Conservation (phyloP, 2,113 vertebrate genomes). For the Piliocolobus tephrosceles region DNA sequence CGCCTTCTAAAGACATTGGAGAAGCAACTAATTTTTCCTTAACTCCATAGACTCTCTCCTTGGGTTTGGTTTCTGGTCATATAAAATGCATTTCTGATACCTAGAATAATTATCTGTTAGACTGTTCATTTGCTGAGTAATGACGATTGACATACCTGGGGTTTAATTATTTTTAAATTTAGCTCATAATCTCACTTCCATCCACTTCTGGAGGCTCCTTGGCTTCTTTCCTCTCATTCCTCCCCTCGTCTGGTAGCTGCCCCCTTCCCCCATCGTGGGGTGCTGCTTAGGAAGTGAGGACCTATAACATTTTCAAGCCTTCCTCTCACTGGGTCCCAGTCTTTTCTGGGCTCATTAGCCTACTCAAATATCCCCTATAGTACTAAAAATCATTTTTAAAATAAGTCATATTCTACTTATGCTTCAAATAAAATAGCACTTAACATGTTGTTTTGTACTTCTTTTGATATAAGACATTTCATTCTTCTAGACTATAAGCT, state of each 20-base stretch:
- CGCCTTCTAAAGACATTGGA: not conserved
- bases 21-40: not conserved
- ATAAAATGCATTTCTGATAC: not conserved
- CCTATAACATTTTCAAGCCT: not conserved
- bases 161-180: not conserved
- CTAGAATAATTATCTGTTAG: not conserved
- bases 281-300: not conserved
- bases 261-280: not conserved
- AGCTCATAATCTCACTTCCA: not conserved
- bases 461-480: not conserved
- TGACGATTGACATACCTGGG: not conserved
- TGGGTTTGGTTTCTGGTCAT: not conserved
- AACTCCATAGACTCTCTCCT: not conserved
- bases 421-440: conserved; percentile 11
- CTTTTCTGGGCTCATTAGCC: not conserved
- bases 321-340: not conserved
- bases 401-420: not conserved
- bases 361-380: not conserved
- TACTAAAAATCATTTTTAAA: not conserved
- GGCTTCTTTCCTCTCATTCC: not conserved
- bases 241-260: not conserved
- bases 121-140: not conserved
- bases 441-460: not conserved
- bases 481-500: not conserved
- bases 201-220: not conserved